phyloP scores from a whole-genome alignment of 2,797 vertebrate species.

The Threskiornis aethiopicus region DNA sequence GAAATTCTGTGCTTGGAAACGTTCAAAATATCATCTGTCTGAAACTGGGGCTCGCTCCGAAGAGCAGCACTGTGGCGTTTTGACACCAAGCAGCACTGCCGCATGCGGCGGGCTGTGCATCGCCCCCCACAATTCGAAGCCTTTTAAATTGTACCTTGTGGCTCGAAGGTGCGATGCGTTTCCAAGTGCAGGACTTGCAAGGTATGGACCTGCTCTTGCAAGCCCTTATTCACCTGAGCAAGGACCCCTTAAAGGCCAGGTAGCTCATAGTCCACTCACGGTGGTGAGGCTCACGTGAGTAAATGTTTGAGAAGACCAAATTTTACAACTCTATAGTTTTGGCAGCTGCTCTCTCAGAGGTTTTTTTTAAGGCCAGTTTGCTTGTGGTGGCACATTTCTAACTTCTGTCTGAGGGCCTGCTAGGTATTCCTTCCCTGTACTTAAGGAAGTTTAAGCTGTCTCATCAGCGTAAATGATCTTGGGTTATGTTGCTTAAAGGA shows the following conservation, averaged over 20 bases:
- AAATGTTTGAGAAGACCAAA: background rate
- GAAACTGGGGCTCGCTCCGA: background rate
- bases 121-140: background rate
- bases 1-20: slow-evolving; percentile 6
- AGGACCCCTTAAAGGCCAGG: background rate
- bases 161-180: background rate
- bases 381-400: background rate
- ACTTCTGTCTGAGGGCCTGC: background rate
- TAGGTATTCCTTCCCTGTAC: background rate
- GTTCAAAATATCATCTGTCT: background rate
- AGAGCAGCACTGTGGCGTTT: background rate
- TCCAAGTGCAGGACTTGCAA: background rate
- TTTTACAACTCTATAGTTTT: background rate
- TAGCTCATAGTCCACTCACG: fast-evolving
- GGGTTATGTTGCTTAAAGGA: background rate
- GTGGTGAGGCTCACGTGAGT: background rate
- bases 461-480: background rate
- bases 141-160: background rate
- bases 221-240: background rate
- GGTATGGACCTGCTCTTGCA: background rate
- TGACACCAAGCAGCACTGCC: background rate
- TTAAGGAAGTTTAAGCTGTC: background rate
- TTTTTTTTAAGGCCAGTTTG: background rate
- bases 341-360: background rate
- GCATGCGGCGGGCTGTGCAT: fast-evolving